Evolutionary conservation across 2,888 invertebrate species (phyloP), one percentile per base, ranked within the genome.

Genomic region (Tethea ocularis): DNA sequence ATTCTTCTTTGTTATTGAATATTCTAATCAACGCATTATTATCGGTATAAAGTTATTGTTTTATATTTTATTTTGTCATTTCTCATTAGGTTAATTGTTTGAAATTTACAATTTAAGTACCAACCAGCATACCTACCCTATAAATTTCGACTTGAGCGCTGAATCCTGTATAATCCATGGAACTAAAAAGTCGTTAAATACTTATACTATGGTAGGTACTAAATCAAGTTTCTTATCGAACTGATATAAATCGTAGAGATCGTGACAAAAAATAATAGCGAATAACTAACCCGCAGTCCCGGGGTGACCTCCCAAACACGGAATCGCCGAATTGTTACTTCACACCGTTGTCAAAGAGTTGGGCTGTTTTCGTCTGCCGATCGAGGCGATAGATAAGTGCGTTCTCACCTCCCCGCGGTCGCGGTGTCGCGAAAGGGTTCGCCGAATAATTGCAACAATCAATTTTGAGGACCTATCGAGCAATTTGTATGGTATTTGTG

Each of bases 401-500:
- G 83, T 91, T 93, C 92, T 90, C 91, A 92, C 91, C 89, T 91
- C 89, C 88, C 89, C 88, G 89, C 80, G 87, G 88, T 79, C 86
- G 86, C 82, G 72, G 69, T 72, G 71, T 85, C 80, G 87, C 87
- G 86, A 89, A 92, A 91, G 91, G 92, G 91, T 90, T 91, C 86
- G 84, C 83, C 83, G 86, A 91, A 91, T 91, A 91, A 93, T 92
- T 91, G 92, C 92, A 89, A 93, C 92, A 93, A 92, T 93, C 90
- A 90, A 89, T 91, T 84, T 88, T 81, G 82, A 91, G 89, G 87
- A 91, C 89, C 86, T 78, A 91, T 92, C 91, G 93, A 91, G 78
- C 87, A 89, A 91, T 91, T 93, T 91, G 91, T 93, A 91, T 88
- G 90, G 89, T 91, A 88, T 91, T 91, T 91, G 92, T 93, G 92